These are phyloP conservation scores for Phenacoccus solenopsis DNA, from an alignment of 1,140 invertebrate genomes.

Conservation along the genomic window DNA sequence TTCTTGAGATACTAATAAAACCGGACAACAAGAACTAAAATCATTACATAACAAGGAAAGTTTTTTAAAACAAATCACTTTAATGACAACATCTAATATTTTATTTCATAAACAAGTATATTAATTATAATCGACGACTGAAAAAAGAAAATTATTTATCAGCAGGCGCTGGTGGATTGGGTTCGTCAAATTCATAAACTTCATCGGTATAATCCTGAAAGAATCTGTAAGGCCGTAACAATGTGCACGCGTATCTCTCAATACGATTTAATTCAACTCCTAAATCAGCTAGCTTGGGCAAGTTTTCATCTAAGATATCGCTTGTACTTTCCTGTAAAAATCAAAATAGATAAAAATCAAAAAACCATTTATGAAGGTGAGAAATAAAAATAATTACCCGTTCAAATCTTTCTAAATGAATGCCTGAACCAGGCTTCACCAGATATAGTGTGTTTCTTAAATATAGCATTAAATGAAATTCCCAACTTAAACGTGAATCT, in stretches of 20 bases:
- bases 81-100: no score
- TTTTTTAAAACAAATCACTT: no score
- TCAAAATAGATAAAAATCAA: constrained; percentile 20
- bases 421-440: constrained; percentile 47
- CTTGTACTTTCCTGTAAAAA: constrained; percentile 53
- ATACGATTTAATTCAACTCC: constrained; percentile 60
- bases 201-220: constrained; percentile 57
- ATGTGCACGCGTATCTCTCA: constrained; percentile 66
- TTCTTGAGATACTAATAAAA: no score
- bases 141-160: no score
- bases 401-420: constrained; percentile 69
- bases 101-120: no score
- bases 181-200: constrained; percentile 57
- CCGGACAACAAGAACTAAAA: no score
- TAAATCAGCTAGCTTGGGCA: constrained; percentile 77
- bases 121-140: no score
- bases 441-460: constrained; percentile 43
- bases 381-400: constrained; percentile 40
- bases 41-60: no score
- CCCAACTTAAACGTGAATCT: constrained; percentile 54
- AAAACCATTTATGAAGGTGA: constrained; percentile 18
- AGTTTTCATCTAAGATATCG: constrained; percentile 46
- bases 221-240: constrained; percentile 49
- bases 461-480: constrained; percentile 50
- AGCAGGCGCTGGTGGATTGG: constrained; percentile 41